Conservation (phyloP, 2,113 vertebrate genomes). For the Tupaia tana region DNA sequence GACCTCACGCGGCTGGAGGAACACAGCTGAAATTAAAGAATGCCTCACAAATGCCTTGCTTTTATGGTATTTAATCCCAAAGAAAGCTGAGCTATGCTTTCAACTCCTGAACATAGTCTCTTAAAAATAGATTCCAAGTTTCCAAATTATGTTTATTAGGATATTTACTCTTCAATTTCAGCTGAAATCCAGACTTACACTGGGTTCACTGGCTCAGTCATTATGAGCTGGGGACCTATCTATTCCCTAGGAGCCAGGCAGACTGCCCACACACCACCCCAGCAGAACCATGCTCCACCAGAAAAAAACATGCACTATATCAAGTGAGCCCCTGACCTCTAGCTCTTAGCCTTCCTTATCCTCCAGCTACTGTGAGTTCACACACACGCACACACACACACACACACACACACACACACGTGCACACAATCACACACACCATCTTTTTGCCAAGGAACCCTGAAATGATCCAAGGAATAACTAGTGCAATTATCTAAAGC, state of each 20-base stretch:
- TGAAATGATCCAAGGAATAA: background rate
- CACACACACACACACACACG: background rate
- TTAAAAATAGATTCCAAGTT: background rate
- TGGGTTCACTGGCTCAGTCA: background rate
- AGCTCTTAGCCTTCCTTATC: background rate
- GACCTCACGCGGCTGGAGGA: background rate
- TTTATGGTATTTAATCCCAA: background rate
- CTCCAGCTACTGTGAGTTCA: background rate
- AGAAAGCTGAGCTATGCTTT: background rate
- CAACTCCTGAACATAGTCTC: background rate
- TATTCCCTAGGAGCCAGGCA: background rate
- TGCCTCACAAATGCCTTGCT: background rate
- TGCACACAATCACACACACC: background rate
- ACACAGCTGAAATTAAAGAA: background rate
- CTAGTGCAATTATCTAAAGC: background rate
- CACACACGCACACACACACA: background rate
- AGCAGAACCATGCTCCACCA: background rate
- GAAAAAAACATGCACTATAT: background rate
- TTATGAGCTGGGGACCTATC: background rate
- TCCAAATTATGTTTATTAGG: background rate
- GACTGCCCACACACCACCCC: background rate
- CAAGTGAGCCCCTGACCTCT: background rate
- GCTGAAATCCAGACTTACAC: background rate
- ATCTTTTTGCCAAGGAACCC: background rate
- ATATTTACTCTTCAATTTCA: background rate